A percentile compares a stretch with the other conserved stretches of the same genome.
Conservation (phyloP, 2,888 invertebrate genomes). For the Iselma pallidipennis region DNA sequence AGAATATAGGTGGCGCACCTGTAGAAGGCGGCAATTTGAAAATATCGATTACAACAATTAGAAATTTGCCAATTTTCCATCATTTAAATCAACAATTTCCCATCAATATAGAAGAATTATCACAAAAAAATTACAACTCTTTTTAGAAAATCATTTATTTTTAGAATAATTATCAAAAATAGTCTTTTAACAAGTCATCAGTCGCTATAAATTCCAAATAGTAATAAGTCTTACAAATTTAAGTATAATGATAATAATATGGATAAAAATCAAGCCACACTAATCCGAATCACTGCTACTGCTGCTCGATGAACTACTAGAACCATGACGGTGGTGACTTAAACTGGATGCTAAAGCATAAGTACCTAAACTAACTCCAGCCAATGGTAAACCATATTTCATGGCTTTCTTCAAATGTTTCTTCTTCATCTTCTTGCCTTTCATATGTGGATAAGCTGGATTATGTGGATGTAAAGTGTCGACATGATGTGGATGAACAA, state of each 20-base stretch:
- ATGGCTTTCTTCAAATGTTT: constrained; percentile 49
- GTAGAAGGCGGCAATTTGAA: neutral
- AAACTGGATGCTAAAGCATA: constrained; percentile 62
- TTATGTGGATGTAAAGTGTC: constrained; percentile 14
- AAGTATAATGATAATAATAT: neutral
- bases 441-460: constrained; percentile 1
- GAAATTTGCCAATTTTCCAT: too few relatives aligned
- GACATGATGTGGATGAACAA: constrained; percentile 11
- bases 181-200: too few relatives aligned
- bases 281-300: constrained; percentile 16
- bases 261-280: constrained; percentile 7
- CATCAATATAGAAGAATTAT: too few relatives aligned
- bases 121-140: too few relatives aligned
- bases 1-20: neutral
- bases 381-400: constrained; percentile 55
- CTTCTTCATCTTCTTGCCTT: constrained; percentile 28
- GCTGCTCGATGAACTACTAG: constrained; percentile 27
- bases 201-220: too few relatives aligned
- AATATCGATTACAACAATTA: neutral
- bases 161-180: too few relatives aligned
- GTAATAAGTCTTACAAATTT: too few relatives aligned
- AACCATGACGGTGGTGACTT: constrained; percentile 13
- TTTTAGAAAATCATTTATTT: too few relatives aligned
- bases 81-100: too few relatives aligned
- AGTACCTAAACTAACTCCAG: constrained; percentile 59